phyloP scores from a whole-genome alignment of 2,113 vertebrate species.

The Eulemur rufifrons region DNA sequence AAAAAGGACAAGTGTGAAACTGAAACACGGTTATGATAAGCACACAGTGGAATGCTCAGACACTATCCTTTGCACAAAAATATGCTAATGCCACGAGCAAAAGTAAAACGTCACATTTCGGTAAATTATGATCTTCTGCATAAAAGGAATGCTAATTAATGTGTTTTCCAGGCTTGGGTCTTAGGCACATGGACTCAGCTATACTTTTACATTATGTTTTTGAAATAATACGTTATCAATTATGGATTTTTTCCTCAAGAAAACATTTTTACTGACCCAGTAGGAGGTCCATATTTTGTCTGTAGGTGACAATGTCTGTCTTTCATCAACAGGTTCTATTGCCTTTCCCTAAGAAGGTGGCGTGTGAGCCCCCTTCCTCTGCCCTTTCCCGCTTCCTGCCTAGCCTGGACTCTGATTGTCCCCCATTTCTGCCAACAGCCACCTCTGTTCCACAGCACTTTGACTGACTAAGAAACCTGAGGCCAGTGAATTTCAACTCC shows the following conservation, averaged over 20 bases:
- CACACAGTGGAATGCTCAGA: neutral
- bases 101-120: neutral
- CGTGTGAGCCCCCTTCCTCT: neutral
- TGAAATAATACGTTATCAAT: neutral
- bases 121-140: neutral
- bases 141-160: neutral
- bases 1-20: neutral
- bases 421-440: neutral
- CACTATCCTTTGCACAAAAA: neutral
- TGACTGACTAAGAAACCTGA: neutral
- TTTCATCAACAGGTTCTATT: neutral
- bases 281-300: neutral
- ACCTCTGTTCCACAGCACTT: neutral
- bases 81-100: neutral
- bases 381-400: neutral
- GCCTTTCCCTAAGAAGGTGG: neutral
- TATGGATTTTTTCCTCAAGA: neutral
- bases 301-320: neutral
- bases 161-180: neutral
- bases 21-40: neutral
- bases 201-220: neutral
- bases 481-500: neutral
- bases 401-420: neutral
- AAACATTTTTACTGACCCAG: neutral
- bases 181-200: neutral